Conservation (phyloP, 2,113 vertebrate genomes). For the Orcinus orca region DNA sequence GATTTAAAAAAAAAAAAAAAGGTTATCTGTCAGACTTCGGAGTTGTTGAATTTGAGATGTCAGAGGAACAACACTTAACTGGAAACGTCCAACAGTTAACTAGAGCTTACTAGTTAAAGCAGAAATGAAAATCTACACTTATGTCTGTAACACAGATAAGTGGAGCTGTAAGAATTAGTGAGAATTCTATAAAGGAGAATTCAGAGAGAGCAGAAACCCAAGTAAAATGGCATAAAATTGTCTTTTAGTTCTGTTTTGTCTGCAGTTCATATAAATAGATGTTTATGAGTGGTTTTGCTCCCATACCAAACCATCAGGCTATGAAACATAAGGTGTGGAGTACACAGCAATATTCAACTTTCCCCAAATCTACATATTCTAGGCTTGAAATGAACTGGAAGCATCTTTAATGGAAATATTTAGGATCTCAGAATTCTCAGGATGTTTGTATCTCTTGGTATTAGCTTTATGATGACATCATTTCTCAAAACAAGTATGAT, state of each 20-base stretch:
- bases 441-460: background rate
- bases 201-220: background rate
- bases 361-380: background rate
- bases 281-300: background rate
- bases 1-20: background rate
- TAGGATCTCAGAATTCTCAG: background rate
- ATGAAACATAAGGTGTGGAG: background rate
- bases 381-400: background rate
- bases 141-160: background rate
- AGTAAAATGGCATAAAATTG: background rate
- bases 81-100: background rate
- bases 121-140: background rate
- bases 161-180: background rate
- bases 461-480: background rate
- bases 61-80: background rate
- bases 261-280: background rate
- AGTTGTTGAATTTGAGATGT: background rate
- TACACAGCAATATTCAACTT: background rate
- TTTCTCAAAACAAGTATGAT: conserved; percentile 11
- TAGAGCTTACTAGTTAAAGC: background rate
- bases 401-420: background rate
- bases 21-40: background rate
- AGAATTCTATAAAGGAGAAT: background rate
- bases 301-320: background rate
- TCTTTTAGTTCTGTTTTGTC: background rate